Base-by-base conservation (phyloP, 1,140 invertebrate species). In the Mesaphorura yosii region DNA sequence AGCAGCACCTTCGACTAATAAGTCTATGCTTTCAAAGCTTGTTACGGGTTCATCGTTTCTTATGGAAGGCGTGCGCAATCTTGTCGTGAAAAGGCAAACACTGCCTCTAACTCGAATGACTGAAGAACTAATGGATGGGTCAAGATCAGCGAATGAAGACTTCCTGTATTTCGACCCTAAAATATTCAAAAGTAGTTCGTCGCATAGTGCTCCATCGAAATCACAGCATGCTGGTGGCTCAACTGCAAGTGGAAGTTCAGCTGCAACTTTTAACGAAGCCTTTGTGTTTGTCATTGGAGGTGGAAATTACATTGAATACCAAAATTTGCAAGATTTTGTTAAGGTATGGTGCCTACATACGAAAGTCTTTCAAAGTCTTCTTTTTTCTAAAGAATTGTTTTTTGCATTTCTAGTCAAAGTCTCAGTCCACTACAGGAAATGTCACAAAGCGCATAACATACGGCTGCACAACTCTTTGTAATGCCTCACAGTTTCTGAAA, bases 61-160 rank as follows among this genome's bases (percentile, higher is more conserved):
- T 0, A 98, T 98, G 93, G 95, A 98, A 73, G 95, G 95, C 31
- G 95, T 98, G 1, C 97, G 98, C 71, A 98, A 98, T 77, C 77
- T 99, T 55, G 94, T 98, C 28, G 86, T 98, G 6, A 98, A 98
- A 69, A 83, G 86, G 74, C 92, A 86, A 80, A 91, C 89, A 75
- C 72, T 94, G 29, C 90, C 89, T 2, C 79, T 93, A 1, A 95
- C 90, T 2, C 81, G 85, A 71, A 87, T 96, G 58, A 84, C 91
- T 1, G 89, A 94, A 65, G 83, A 89, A 62, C 70, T 94, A 27
- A 90, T 94, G 77, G 88, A 94, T 63, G 78, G 85, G 63, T 86
- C 82, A 69, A 28, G 34, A 22, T 76, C 77, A 39, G 76, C 76
- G 65, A 79, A 80, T 25, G 88, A 93, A 51, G 88, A 93, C 57